Conservation (phyloP, 2,797 vertebrate genomes). For the Sphenopsis melanotis region DNA sequence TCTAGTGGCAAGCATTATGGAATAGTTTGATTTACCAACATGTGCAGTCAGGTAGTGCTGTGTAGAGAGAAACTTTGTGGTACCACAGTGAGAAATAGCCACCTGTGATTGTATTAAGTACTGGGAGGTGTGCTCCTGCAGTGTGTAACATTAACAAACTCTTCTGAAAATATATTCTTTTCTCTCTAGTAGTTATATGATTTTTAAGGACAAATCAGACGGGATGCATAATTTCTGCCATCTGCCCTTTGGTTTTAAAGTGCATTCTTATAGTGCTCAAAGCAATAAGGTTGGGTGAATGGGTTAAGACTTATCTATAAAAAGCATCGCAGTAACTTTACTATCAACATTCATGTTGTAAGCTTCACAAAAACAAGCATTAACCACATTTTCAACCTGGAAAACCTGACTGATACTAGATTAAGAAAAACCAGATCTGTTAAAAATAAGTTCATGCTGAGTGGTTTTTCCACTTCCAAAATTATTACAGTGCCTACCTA, state of each 20-base stretch:
- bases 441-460: not conserved
- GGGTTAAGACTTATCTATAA: not conserved
- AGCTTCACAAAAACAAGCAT: not conserved
- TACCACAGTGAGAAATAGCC: not conserved
- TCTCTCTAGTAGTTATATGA: not conserved
- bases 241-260: not conserved
- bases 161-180: not conserved
- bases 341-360: not conserved
- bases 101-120: not conserved
- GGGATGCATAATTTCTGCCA: not conserved
- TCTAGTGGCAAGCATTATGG: not conserved
- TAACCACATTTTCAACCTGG: not conserved
- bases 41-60: not conserved
- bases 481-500: not conserved
- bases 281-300: not conserved
- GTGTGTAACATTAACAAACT: not conserved
- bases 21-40: not conserved
- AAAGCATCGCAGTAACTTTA: not conserved
- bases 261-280: accelerated
- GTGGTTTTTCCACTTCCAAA: not conserved
- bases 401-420: not conserved
- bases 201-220: not conserved
- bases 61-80: not conserved
- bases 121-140: not conserved
- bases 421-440: not conserved